Evolutionary conservation across 2,888 invertebrate genomes (phyloP).

Genomic region (Cephus spinipes): DNA sequence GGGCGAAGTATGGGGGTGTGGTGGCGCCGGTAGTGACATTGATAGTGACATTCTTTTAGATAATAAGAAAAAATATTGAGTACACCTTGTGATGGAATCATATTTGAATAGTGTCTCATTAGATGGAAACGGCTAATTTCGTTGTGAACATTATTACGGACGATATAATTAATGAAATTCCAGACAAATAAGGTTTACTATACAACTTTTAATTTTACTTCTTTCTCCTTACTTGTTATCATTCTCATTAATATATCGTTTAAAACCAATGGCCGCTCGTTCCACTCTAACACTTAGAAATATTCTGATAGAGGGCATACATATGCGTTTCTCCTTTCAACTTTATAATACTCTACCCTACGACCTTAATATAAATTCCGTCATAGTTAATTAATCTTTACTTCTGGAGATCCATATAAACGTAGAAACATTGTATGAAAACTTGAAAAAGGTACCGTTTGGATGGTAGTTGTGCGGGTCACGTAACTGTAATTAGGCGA

Average conservation of each 20-base stretch:
- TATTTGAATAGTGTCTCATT: slow-evolving; percentile 35
- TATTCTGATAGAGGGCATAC: slow-evolving; percentile 54
- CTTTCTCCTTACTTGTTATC: slow-evolving; percentile 52
- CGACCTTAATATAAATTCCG: slow-evolving; percentile 57
- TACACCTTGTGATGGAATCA: slow-evolving; percentile 53
- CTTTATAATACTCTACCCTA: slow-evolving; percentile 53
- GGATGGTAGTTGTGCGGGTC: slow-evolving; percentile 52
- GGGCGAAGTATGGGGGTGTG: neutral
- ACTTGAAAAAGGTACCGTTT: slow-evolving; percentile 58
- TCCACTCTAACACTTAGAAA: slow-evolving; percentile 52
- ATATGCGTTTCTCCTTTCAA: slow-evolving; percentile 43
- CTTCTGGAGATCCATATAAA: slow-evolving; percentile 62
- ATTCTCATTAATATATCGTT: slow-evolving; percentile 44
- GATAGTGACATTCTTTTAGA: slow-evolving; percentile 35
- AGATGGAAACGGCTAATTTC: slow-evolving; percentile 40
- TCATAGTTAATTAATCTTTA: slow-evolving; percentile 50
- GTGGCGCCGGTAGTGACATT: slow-evolving; percentile 7
- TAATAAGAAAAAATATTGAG: slow-evolving; percentile 36
- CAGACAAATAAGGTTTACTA: slow-evolving; percentile 61
- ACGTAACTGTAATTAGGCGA: slow-evolving; percentile 58
- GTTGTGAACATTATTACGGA: slow-evolving; percentile 65
- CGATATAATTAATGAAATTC: slow-evolving; percentile 58
- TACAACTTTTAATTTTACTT: slow-evolving; percentile 62
- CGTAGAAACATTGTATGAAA: slow-evolving; percentile 65
- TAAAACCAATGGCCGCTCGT: slow-evolving; percentile 60